Base-by-base conservation (phyloP, 2,113 vertebrate genomes). In the Hiodon alosoides region DNA sequence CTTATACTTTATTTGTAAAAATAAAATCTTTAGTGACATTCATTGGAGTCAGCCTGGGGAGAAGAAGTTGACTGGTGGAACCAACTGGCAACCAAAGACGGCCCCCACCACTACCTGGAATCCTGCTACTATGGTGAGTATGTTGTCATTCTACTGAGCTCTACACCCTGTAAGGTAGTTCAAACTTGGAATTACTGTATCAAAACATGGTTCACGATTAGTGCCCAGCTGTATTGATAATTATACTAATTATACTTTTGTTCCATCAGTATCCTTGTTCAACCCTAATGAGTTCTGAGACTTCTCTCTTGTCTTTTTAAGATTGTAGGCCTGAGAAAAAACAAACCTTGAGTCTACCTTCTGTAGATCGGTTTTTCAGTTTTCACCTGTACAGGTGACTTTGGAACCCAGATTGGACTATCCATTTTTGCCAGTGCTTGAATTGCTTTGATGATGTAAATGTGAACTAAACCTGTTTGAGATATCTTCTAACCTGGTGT, bases 31-130 rank as follows among this genome's bases (percentile, higher is more conserved):
- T 9, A 98, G 96, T 89, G 95, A 97, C 88, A 93, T 98, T 78
- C 94, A 95, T 85, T 98, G 95, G 96, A 97, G 91, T 90, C 96
- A 98, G 78, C 96, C 96, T 67, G 95, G 95, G 77, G 96, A 97
- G 84, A 98, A 94, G 90, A 98, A 91, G 81, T 85, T 98, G 77
- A 98, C 96, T 3, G 96, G 96, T 81, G 96, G 96, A 84, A 94
- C 85, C 85, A 98, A 96, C 85, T 98, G 96, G 96, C 95, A 96
- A 77, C 95, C 95, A 85, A 97, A 95, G 89, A 91, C 89, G n/a
- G 95, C 95, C 59, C 95, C 95, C 2, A 95, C 94, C 66, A 96
- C 96, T 76, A 96, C 96, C 1, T 98, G 96, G 96, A 98, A 93
- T 7, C 94, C 95, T 79, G 92, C 94, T 0, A 92, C 94, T 0